A percentile compares a stretch with the other conserved stretches of the same genome.
phyloP scores from a whole-genome alignment of 2,888 invertebrate species.

The Meganola albula region DNA sequence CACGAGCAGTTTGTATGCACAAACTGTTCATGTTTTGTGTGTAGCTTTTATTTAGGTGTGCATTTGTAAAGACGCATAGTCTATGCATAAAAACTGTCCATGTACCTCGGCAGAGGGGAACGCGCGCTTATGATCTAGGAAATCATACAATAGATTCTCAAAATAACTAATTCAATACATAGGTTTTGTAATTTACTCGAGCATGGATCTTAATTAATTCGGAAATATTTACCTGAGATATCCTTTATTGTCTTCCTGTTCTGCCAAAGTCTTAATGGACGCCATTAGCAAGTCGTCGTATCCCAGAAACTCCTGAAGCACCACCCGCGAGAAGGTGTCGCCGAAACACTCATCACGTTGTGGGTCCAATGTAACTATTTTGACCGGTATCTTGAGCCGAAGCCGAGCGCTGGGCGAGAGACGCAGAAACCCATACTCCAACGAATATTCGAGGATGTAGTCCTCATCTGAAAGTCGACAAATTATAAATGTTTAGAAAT shows the following conservation, averaged over 20 bases:
- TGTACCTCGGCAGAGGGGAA: too few species aligned
- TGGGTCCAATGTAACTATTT: constrained; percentile 92
- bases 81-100: too few species aligned
- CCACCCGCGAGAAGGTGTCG: constrained; percentile 91
- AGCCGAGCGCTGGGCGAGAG: constrained; percentile 91
- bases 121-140: too few species aligned
- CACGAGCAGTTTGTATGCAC: too few species aligned
- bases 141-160: too few species aligned
- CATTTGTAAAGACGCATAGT: too few species aligned
- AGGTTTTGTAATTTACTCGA: too few species aligned
- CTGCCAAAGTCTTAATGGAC: constrained; percentile 95
- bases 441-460: constrained; percentile 97
- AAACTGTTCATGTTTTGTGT: too few species aligned
- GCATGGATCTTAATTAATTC: too few species aligned
- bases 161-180: too few species aligned
- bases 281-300: constrained; percentile 99
- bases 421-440: constrained; percentile 97
- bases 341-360: constrained; percentile 94
- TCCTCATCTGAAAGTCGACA: constrained; percentile 84
- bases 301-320: constrained; percentile 95
- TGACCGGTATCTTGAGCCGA: constrained; percentile 93
- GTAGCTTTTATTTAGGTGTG: too few species aligned
- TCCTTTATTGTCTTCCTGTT: constrained; percentile 97
- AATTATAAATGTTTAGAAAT: too few species aligned
- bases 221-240: constrained; percentile 81